Conservation (phyloP, 2,888 invertebrate genomes). For the Bellardia bayeri region DNA sequence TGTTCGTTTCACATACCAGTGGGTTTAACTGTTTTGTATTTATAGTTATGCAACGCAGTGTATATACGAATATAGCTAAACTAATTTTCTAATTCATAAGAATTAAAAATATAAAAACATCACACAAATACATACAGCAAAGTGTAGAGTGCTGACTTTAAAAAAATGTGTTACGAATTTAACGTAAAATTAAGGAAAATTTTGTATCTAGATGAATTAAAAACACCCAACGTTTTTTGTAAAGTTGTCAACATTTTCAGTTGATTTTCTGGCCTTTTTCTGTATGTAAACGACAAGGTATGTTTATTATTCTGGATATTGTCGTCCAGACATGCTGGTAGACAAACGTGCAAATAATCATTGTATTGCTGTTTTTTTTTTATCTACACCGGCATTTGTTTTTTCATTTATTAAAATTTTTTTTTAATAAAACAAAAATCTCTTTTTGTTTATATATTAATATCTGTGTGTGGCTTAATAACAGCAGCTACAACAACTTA, state of each 20-base stretch:
- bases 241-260: slow-evolving; percentile 31
- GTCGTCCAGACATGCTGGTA: slow-evolving; percentile 70
- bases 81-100: too few relatives aligned
- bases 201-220: neutral
- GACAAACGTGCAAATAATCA: slow-evolving; percentile 66
- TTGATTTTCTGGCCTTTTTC: neutral
- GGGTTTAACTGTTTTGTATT: too few relatives aligned
- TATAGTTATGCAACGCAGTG: too few relatives aligned
- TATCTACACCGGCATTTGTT: slow-evolving; percentile 30
- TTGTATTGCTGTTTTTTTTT: slow-evolving; percentile 33
- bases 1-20: too few relatives aligned
- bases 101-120: too few relatives aligned
- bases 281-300: neutral
- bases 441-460: slow-evolving; percentile 20
- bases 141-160: neutral
- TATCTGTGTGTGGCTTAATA: slow-evolving; percentile 20
- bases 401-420: slow-evolving; percentile 35
- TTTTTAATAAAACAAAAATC: slow-evolving; percentile 20
- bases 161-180: neutral
- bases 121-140: too few relatives aligned
- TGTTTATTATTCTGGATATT: slow-evolving; percentile 31
- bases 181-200: neutral
- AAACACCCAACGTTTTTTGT: neutral
- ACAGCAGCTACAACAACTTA: slow-evolving; percentile 1
- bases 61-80: too few relatives aligned